These are phyloP conservation scores for Mesocentrotus franciscanus DNA, from an alignment of 53 echinoderm and acorn worm species.

Conservation along the genomic window DNA sequence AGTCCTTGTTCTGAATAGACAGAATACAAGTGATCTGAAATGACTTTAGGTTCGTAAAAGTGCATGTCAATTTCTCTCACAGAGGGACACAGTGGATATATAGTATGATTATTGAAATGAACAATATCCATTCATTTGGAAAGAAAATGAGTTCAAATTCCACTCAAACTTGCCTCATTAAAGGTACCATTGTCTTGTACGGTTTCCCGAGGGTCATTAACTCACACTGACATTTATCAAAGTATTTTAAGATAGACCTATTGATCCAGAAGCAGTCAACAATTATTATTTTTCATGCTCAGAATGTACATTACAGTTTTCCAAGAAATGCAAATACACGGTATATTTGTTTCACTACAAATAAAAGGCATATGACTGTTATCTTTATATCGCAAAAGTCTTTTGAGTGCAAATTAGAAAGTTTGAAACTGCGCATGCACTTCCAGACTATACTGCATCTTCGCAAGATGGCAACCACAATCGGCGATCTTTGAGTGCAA, in stretches of 20 bases:
- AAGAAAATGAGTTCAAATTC: slow-evolving; percentile 2
- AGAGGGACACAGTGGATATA: not conserved
- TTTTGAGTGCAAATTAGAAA: not conserved
- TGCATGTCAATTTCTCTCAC: not conserved
- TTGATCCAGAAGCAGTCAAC: not conserved
- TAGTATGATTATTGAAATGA: not conserved
- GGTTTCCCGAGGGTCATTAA: not conserved
- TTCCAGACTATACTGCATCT: not conserved
- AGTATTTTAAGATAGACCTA: not conserved
- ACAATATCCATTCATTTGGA: not conserved
- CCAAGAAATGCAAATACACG: not conserved
- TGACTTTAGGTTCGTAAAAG: slow-evolving; percentile 31
- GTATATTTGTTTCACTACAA: not conserved
- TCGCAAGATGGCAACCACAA: not conserved
- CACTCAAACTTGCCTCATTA: not conserved
- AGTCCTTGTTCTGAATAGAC: not conserved
- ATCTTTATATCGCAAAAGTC: not conserved
- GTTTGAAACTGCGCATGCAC: not conserved
- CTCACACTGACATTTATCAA: not conserved
- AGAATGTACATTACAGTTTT: too few species aligned
- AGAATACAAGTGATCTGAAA: not conserved
- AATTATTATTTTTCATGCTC: not conserved
- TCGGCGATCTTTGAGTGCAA: not conserved
- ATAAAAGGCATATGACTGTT: not conserved
- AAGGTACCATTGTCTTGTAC: not conserved